These are phyloP conservation scores for Pectinophora gossypiella DNA, from an alignment of 1,140 invertebrate genomes.

Conservation along the genomic window DNA sequence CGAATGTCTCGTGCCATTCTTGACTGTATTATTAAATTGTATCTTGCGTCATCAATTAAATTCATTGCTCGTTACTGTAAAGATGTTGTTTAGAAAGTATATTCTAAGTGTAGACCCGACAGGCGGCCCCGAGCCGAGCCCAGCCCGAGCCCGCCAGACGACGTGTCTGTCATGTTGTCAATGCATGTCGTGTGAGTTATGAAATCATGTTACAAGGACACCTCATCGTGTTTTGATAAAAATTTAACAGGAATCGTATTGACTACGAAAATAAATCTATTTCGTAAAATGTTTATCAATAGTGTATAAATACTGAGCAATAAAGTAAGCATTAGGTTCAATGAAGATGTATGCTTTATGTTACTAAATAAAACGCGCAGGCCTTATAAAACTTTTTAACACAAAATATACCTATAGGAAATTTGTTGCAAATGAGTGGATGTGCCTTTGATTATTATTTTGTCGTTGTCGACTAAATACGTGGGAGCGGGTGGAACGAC, in stretches of 20 bases:
- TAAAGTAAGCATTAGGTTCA: neutral
- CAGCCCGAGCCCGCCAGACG: too few relatives aligned
- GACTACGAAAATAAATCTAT: neutral
- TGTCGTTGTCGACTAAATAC: neutral
- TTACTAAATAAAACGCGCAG: neutral
- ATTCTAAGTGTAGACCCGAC: neutral
- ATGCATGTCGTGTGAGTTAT: constrained; percentile 2
- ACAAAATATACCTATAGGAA: neutral
- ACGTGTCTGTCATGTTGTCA: neutral
- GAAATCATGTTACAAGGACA: constrained; percentile 15
- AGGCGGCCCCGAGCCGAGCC: too few relatives aligned
- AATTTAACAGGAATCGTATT: constrained; percentile 5
- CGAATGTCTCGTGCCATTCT: neutral
- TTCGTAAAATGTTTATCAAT: neutral
- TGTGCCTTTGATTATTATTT: constrained; percentile 1
- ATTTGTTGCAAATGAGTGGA: neutral
- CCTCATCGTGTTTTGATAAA: constrained; percentile 24
- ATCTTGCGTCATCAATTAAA: neutral
- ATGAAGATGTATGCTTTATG: neutral
- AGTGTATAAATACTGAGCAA: constrained; percentile 1
- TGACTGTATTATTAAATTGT: neutral
- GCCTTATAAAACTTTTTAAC: constrained; percentile 2
- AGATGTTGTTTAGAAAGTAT: neutral
- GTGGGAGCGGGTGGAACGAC: neutral
- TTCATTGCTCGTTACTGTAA: neutral